A percentile compares a stretch with the other conserved stretches of the same genome.
Evolutionary conservation across 92 coral and sea anemone genomes (phyloP).

Genomic region (Desmophyllum pertusum): DNA sequence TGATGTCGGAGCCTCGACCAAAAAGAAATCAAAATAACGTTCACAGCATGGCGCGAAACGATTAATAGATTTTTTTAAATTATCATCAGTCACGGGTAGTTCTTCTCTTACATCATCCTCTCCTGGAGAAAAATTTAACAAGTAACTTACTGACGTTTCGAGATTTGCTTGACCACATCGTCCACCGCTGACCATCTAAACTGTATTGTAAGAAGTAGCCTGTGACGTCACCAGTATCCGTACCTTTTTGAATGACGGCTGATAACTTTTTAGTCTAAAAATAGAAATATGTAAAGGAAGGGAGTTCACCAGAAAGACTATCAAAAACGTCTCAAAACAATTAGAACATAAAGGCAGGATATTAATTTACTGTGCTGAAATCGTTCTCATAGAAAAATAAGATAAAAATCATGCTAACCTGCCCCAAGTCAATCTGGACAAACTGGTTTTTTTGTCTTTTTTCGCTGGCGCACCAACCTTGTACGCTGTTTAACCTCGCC

Average conservation of each 20-base stretch:
- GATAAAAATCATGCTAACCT: constrained; percentile 24
- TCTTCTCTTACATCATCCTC: too few relatives aligned
- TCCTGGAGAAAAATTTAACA: too few relatives aligned
- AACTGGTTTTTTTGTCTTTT: constrained; percentile 45
- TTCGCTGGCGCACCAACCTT: constrained; percentile 65
- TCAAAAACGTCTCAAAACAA: too few relatives aligned
- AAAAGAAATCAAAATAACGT: too few relatives aligned
- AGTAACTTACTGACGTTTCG: constrained; percentile 13
- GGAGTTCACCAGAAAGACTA: too few relatives aligned
- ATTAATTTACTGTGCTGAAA: too few relatives aligned
- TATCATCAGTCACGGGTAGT: too few relatives aligned
- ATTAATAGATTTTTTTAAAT: too few relatives aligned
- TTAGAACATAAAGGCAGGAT: too few relatives aligned
- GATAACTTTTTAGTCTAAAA: constrained; percentile 47
- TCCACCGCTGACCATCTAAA: constrained; percentile 64
- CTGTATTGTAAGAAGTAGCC: constrained; percentile 54
- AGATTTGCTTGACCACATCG: constrained; percentile 27
- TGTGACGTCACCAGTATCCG: constrained; percentile 43
- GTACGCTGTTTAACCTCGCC: constrained; percentile 44
- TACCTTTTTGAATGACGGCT: constrained; percentile 46
- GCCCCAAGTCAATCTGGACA: constrained; percentile 71
- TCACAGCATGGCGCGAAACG: too few relatives aligned
- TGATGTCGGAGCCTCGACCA: too few relatives aligned
- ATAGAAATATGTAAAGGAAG: not conserved
- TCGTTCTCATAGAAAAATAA: too few relatives aligned